phyloP scores from a whole-genome alignment of 1,140 invertebrate species.

The Eurosta solidaginis region DNA sequence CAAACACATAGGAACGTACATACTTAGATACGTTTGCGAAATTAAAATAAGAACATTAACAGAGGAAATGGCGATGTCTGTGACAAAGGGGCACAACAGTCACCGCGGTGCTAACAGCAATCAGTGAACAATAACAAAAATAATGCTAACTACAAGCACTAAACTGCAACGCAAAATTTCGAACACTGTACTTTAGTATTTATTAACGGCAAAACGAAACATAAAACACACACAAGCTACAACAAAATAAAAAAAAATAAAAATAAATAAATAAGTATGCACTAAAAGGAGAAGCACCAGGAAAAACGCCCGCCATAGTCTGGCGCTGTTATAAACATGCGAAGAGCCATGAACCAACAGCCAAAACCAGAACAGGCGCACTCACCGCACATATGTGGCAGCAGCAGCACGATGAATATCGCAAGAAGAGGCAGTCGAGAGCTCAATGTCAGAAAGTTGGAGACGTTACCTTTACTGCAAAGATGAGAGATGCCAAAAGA shows the following conservation, averaged over 20 bases:
- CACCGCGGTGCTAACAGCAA: background rate
- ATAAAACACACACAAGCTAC: background rate
- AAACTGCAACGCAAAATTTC: constrained; percentile 8
- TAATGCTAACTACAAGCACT: background rate
- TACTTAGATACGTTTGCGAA: too few species aligned
- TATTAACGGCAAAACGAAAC: background rate
- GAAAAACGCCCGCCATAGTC: background rate
- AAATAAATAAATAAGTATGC: constrained; percentile 10
- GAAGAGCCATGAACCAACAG: background rate
- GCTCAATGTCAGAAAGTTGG: background rate
- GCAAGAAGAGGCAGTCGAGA: background rate
- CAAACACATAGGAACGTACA: too few species aligned
- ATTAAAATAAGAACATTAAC: too few species aligned
- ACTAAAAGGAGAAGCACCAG: background rate
- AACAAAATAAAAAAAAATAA: background rate
- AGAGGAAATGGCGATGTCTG: background rate
- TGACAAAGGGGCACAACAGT: background rate
- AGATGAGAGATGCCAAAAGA: background rate
- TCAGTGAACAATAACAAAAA: background rate
- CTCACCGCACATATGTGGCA: constrained; percentile 7
- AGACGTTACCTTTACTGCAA: background rate
- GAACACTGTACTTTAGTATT: constrained; percentile 31
- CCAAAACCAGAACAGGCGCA: constrained; percentile 1
- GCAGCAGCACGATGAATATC: too few species aligned
- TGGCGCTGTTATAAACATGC: background rate